These are phyloP conservation scores for Lordiphosa collinella DNA, from an alignment of 1,140 invertebrate genomes.

Conservation along the genomic window DNA sequence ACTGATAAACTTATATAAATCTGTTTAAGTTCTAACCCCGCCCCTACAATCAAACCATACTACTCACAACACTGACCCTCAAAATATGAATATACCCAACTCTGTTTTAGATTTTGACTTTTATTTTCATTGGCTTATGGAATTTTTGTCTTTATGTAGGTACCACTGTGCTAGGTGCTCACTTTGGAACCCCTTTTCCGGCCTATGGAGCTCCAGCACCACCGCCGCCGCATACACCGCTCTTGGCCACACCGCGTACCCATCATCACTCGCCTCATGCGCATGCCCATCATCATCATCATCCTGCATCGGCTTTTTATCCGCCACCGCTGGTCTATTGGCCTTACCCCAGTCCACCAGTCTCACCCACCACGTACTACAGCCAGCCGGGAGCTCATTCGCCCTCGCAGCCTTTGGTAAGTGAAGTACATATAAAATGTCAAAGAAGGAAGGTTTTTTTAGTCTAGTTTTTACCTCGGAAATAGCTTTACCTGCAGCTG, in stretches of 20 bases:
- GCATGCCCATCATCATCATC: constrained; percentile 44
- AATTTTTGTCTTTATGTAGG: constrained; percentile 38
- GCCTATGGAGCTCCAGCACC: constrained; percentile 53
- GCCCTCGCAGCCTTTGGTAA: constrained; percentile 80
- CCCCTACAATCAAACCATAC: constrained; percentile 38
- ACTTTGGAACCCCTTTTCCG: constrained; percentile 61
- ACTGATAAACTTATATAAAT: constrained; percentile 12
- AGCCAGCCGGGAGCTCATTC: constrained; percentile 83
- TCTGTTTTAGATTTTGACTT: neutral
- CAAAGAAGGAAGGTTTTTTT: too few relatives aligned
- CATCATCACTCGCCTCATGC: constrained; percentile 78
- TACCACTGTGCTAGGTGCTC: constrained; percentile 63
- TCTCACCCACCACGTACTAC: constrained; percentile 92
- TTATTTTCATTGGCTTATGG: neutral
- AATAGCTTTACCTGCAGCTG: too few relatives aligned
- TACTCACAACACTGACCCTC: constrained; percentile 58
- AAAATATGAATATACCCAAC: too few relatives aligned
- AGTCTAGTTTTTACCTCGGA: too few relatives aligned
- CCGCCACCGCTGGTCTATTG: constrained; percentile 88
- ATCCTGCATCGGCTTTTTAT: constrained; percentile 76
- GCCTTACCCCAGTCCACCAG: constrained; percentile 95
- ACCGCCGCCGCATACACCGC: constrained; percentile 69
- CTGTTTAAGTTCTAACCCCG: constrained; percentile 25
- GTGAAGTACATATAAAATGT: too few relatives aligned
- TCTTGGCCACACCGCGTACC: constrained; percentile 79